Evolutionary conservation across 1,140 invertebrate species (phyloP), one percentile per base, ranked within the genome.

Genomic region (Calosoma granatense): DNA sequence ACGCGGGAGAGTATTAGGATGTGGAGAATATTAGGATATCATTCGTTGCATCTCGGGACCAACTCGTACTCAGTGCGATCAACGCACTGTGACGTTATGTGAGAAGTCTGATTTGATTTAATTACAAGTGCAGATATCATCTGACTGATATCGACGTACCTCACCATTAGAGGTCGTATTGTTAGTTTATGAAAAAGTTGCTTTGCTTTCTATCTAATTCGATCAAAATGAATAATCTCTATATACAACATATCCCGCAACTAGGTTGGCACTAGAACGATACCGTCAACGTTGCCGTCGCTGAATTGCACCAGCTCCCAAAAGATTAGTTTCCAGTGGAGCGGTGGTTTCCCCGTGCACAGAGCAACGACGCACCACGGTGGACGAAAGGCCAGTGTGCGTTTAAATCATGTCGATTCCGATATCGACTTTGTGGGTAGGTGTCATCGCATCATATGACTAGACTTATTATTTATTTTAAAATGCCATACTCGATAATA

Each of bases 131-230:
- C 41, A 47, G 6, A 47, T 47, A 47, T 47, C 53, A n/a, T 52
- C 19, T 52, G 53, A 22, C 20, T 20, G 51, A 54, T 54, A 54
- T 54, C 21, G n/a, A 12, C 51, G 17, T 15, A 15, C 20, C 21
- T 54, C n/a, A 26, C 23, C 15, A 54, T n/a, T 6, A 57, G 41
- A 22, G 56, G 23, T 53, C 39, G 3, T 39, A 22, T 26, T 57
- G 23, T 57, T 53, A 57, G 1, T 53, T 53, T 53, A 57, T 57
- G 43, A 60, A 61, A 59, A 60, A 47, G 41, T 47, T 47, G 3
- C 41, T 47, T 64, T 68, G 65, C 64, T 68, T 66, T 62, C 62
- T 62, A 55, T 59, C 61, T 66, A 68, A 57, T 68, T 63, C 64
- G 64, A 64, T 67, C 62, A 66, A 36, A 62, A 60, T 54, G 60